Evolutionary conservation across 2,888 invertebrate genomes (phyloP).

Genomic region (Melinaea marsaeus): DNA sequence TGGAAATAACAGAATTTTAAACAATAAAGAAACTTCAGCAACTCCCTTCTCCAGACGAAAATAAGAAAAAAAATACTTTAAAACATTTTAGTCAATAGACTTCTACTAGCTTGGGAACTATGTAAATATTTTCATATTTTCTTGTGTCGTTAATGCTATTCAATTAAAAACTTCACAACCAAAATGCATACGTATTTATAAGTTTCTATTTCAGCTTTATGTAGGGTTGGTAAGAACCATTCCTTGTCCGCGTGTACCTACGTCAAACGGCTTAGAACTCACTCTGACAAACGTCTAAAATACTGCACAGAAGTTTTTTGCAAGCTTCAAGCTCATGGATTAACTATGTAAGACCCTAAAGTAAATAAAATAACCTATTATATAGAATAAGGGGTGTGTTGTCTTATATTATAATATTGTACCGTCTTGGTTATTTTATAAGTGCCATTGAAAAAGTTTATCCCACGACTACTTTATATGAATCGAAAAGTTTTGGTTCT

Average conservation of each 20-base stretch:
- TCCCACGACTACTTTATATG: too few species aligned
- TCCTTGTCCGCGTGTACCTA: constrained; percentile 27
- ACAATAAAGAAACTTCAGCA: constrained; percentile 30
- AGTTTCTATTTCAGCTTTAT: constrained; percentile 22
- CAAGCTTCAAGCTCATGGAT: constrained; percentile 12
- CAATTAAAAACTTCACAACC: constrained; percentile 25
- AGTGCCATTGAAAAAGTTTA: too few species aligned
- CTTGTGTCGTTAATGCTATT: constrained; percentile 20
- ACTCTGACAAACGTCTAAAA: constrained; percentile 23
- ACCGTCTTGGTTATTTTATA: too few species aligned
- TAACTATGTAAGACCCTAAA: constrained; percentile 5
- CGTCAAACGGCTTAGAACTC: constrained; percentile 28
- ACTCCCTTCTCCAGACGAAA: constrained; percentile 17
- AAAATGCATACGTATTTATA: constrained; percentile 23
- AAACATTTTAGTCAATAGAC: constrained; percentile 10
- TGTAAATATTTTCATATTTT: constrained; percentile 10
- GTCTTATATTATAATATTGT: too few species aligned
- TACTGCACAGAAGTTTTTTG: constrained; percentile 18
- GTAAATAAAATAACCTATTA: neutral
- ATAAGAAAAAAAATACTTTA: constrained; percentile 13
- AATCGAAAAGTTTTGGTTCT: too few species aligned
- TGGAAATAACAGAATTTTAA: constrained; percentile 30
- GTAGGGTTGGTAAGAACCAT: constrained; percentile 22
- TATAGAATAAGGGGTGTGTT: neutral
- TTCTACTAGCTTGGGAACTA: neutral